phyloP scores from a whole-genome alignment of 1,140 invertebrate species.

The Aphidius gifuensis region DNA sequence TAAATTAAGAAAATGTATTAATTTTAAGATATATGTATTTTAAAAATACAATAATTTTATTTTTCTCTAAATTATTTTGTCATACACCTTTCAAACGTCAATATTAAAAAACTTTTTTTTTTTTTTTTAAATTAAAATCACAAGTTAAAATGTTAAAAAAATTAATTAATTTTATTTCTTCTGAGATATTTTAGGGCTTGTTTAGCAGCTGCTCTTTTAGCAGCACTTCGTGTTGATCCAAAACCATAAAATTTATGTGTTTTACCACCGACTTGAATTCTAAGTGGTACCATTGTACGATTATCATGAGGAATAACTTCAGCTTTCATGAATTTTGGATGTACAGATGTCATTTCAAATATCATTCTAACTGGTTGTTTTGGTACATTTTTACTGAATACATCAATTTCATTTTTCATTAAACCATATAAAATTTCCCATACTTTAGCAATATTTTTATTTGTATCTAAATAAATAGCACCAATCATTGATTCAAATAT shows the following conservation, averaged over 20 bases:
- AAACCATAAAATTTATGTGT: slow-evolving; percentile 64
- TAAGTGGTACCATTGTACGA: slow-evolving; percentile 61
- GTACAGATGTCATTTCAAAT: slow-evolving; percentile 66
- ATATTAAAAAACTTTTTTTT: too few relatives aligned
- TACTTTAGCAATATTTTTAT: slow-evolving; percentile 70
- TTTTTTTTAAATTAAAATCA: too few relatives aligned
- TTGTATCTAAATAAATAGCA: slow-evolving; percentile 87
- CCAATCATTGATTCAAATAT: slow-evolving; percentile 90
- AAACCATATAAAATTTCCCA: slow-evolving; percentile 81
- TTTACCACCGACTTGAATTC: slow-evolving; percentile 59
- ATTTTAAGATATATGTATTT: too few relatives aligned
- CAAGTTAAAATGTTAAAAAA: too few relatives aligned
- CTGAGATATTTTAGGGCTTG: slow-evolving; percentile 59
- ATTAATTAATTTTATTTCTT: too few relatives aligned
- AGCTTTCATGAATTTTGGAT: slow-evolving; percentile 56
- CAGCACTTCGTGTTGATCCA: slow-evolving; percentile 65
- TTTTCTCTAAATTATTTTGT: too few relatives aligned
- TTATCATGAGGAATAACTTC: slow-evolving; percentile 39
- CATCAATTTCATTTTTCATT: slow-evolving; percentile 70
- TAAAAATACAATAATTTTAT: too few relatives aligned
- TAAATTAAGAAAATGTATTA: too few relatives aligned
- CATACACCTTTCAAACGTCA: too few relatives aligned
- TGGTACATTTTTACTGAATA: slow-evolving; percentile 70
- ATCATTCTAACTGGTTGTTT: slow-evolving; percentile 85
- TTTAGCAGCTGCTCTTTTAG: slow-evolving; percentile 74